Evolutionary conservation across 2,113 vertebrate genomes (phyloP).

Genomic region (Notiomystis cincta): DNA sequence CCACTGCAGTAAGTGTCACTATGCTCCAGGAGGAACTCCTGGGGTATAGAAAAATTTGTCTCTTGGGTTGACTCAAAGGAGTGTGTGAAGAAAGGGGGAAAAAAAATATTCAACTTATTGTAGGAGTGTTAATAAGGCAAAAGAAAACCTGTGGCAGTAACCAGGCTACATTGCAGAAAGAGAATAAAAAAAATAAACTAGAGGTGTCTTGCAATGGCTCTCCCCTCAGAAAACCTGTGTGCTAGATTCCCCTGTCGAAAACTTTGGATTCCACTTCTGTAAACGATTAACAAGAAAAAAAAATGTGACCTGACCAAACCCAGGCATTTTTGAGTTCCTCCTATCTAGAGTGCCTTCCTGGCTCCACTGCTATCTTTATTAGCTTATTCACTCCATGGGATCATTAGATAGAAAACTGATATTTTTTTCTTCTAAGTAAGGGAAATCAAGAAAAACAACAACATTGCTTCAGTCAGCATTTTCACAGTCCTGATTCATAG

Average conservation of each 20-base stretch:
- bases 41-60: accelerated
- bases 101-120: background rate
- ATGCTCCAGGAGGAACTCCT: background rate
- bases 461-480: conserved; percentile 23
- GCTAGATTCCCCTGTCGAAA: background rate
- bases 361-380: conserved; percentile 42
- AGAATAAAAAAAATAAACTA: background rate
- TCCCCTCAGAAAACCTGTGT: background rate
- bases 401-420: background rate
- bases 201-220: background rate
- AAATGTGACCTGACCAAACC: conserved; percentile 33
- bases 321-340: background rate
- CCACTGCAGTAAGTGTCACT: background rate
- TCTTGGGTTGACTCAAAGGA: background rate
- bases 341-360: background rate
- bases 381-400: background rate
- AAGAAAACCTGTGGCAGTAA: background rate
- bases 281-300: conserved; percentile 3
- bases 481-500: background rate
- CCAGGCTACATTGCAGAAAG: background rate
- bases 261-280: conserved; percentile 2
- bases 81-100: accelerated
- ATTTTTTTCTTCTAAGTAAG: background rate
- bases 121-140: background rate
- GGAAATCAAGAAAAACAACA: background rate